phyloP scores from a whole-genome alignment of 2,113 vertebrate genomes.

The Bambusicola thoracicus region DNA sequence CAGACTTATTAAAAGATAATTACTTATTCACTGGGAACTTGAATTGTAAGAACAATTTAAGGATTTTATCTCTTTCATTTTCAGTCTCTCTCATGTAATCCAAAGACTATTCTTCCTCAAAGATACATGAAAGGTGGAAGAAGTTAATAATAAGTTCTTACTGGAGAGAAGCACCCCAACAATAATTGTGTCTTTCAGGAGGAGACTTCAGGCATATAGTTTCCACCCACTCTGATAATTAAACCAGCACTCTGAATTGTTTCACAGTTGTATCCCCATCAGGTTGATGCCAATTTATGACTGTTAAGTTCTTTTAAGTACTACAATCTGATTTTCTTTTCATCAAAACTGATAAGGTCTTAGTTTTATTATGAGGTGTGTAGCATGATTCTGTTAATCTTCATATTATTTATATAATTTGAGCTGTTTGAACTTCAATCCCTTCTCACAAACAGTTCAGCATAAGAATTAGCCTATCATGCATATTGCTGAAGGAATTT shows the following conservation, averaged over 20 bases:
- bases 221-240: background rate
- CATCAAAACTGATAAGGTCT: background rate
- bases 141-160: background rate
- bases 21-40: background rate
- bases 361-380: background rate
- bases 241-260: conserved; percentile 2
- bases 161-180: background rate
- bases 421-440: background rate
- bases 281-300: background rate
- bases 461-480: background rate
- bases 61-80: background rate
- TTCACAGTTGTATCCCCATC: background rate
- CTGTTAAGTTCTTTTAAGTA: background rate
- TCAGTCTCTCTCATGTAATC: background rate
- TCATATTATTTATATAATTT: background rate
- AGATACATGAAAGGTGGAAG: background rate
- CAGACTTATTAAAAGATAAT: background rate
- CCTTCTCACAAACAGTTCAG: background rate
- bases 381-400: background rate
- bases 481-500: background rate
- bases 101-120: background rate
- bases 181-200: background rate
- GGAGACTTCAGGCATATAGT: background rate
- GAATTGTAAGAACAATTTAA: background rate
- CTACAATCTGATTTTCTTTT: background rate